These are phyloP conservation scores for Cryptus viduatorius DNA, from an alignment of 2,888 invertebrate species.

Conservation along the genomic window DNA sequence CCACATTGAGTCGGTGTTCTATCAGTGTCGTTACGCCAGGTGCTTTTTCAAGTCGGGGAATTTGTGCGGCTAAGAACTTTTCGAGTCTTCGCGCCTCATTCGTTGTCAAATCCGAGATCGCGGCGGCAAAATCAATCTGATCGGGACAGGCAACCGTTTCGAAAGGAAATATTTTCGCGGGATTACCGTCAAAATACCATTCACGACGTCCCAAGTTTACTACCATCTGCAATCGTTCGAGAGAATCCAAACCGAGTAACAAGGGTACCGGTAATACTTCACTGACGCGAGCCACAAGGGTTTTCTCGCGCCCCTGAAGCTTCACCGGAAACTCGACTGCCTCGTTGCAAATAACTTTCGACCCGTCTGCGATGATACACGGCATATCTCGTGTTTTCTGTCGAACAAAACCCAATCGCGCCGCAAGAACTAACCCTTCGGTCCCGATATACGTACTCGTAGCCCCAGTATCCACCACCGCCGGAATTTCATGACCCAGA, in stretches of 20 bases:
- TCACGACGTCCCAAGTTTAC: not conserved
- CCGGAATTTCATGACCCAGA: not conserved
- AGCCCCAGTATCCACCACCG: not conserved
- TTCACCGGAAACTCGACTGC: conserved; percentile 26
- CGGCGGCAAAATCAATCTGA: not conserved
- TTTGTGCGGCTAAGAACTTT: not conserved
- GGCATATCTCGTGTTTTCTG: not conserved
- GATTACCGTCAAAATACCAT: not conserved
- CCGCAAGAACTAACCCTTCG: not conserved
- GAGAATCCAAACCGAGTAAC: not conserved
- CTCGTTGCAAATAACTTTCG: not conserved
- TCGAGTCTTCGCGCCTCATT: not conserved
- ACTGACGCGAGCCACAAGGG: not conserved
- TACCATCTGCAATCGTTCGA: not conserved
- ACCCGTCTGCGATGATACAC: conserved; percentile 1
- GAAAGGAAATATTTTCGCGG: not conserved
- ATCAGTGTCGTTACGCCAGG: conserved; percentile 13
- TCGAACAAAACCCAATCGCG: not conserved
- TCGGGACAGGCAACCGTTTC: not conserved
- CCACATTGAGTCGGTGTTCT: conserved; percentile 44
- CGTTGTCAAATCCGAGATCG: not conserved
- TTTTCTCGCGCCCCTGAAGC: conserved; percentile 10
- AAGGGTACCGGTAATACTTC: not conserved
- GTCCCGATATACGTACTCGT: not conserved
- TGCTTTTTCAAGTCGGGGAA: not conserved